phyloP scores from a whole-genome alignment of 2,113 vertebrate genomes.

The Phalacrocorax brasilianus region DNA sequence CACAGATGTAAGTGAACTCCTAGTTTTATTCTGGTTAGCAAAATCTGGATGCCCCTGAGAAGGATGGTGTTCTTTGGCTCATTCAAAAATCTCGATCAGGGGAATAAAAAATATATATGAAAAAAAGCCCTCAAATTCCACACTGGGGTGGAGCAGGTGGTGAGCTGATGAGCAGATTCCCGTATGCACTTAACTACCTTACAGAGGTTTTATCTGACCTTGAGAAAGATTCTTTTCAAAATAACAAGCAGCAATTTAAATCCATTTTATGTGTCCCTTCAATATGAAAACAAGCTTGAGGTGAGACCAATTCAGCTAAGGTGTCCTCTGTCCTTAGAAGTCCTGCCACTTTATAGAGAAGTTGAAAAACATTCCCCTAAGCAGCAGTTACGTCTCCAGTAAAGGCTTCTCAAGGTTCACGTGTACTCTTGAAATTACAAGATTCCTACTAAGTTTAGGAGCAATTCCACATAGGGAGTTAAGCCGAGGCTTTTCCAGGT shows the following conservation, averaged over 20 bases:
- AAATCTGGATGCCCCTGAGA: background rate
- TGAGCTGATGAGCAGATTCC: background rate
- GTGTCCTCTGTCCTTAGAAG: background rate
- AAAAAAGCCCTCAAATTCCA: background rate
- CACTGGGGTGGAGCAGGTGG: accelerated
- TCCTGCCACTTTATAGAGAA: background rate
- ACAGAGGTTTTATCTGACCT: background rate
- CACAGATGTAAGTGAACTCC: background rate
- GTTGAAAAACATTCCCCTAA: background rate
- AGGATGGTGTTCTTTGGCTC: background rate
- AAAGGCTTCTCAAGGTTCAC: background rate
- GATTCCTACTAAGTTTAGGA: background rate
- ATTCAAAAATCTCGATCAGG: background rate
- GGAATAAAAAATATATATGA: background rate
- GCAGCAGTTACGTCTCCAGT: background rate
- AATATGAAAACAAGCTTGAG: background rate
- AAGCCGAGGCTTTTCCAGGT: background rate
- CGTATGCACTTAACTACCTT: background rate
- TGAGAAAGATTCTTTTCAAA: background rate
- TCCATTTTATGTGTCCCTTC: background rate
- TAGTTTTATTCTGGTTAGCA: background rate
- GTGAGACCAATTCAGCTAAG: background rate
- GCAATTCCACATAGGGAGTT: background rate
- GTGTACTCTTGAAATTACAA: background rate
- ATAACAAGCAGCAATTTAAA: background rate